Percentiles rank a stretch among this genome's conserved stretches.
phyloP scores from a whole-genome alignment of 2,888 invertebrate genomes.

The Apantesis nais region DNA sequence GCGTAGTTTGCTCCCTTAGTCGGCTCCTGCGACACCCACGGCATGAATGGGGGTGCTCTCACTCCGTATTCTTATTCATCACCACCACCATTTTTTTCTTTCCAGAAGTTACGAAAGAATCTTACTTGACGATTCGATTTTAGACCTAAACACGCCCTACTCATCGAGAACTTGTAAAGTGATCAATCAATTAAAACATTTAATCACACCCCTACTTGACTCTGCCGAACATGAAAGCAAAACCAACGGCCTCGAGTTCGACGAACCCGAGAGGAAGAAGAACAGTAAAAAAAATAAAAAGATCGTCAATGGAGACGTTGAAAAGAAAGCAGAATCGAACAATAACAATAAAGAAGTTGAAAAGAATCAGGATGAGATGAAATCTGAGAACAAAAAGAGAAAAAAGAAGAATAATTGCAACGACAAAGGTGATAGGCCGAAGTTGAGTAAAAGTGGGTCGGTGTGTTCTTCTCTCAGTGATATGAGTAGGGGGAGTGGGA shows the following conservation, averaged over 20 bases:
- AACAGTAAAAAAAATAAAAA: constrained; percentile 38
- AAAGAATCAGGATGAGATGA: constrained; percentile 18
- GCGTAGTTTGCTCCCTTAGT: too few relatives aligned
- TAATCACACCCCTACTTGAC: constrained; percentile 40
- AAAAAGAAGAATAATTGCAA: constrained; percentile 50
- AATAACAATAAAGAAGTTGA: constrained; percentile 25
- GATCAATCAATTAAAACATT: constrained; percentile 56
- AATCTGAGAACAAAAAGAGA: constrained; percentile 36
- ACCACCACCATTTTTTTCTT: constrained; percentile 30
- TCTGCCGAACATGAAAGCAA: constrained; percentile 20
- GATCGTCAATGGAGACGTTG: constrained; percentile 18
- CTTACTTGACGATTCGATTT: constrained; percentile 47
- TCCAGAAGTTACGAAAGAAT: constrained; percentile 57
- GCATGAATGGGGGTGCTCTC: too few relatives aligned
- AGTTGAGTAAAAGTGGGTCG: constrained; percentile 66
- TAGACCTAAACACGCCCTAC: constrained; percentile 36
- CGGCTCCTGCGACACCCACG: too few relatives aligned
- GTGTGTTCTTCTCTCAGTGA: constrained; percentile 74
- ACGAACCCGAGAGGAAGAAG: constrained; percentile 45
- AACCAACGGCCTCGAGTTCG: constrained; percentile 37
- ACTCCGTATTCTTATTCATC: too few relatives aligned
- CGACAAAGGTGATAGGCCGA: constrained; percentile 47
- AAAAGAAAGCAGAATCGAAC: constrained; percentile 23
- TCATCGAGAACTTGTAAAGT: constrained; percentile 64
- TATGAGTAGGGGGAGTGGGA: constrained; percentile 62